Evolutionary conservation across 2,797 vertebrate genomes (phyloP).

Genomic region (Tragelaphus oryx): DNA sequence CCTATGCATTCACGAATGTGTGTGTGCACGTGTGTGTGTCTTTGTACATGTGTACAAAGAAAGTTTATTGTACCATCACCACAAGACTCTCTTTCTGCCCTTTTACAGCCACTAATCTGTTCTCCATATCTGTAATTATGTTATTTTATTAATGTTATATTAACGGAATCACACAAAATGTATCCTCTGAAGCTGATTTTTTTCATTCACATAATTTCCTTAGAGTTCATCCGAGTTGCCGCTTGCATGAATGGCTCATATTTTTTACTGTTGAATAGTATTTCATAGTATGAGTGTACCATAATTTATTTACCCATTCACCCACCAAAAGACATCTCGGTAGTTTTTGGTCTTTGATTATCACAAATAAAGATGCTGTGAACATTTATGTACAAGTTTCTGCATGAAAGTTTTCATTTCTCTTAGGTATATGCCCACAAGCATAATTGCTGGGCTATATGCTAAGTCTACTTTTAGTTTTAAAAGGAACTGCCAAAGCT

Average conservation of each 20-base stretch:
- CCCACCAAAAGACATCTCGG: background rate
- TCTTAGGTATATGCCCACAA: background rate
- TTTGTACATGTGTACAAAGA: accelerated
- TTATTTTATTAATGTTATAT: background rate
- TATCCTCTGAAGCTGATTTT: background rate
- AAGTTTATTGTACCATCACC: background rate
- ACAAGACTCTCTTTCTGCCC: background rate
- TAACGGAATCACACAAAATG: background rate
- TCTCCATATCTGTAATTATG: background rate
- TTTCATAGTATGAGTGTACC: background rate
- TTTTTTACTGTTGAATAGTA: background rate
- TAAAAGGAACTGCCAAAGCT: background rate
- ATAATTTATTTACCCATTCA: background rate
- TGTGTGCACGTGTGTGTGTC: background rate
- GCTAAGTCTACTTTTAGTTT: background rate
- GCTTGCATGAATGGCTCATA: background rate
- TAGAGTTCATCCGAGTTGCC: background rate
- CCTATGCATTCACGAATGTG: background rate
- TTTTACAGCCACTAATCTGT: background rate
- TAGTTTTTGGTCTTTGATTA: background rate
- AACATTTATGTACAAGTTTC: background rate
- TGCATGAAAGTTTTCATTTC: background rate
- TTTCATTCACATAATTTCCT: background rate
- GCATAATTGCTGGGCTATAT: background rate
- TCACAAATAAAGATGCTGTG: background rate